phyloP scores from a whole-genome alignment of 2,113 vertebrate genomes.

The Oplegnathus fasciatus region DNA sequence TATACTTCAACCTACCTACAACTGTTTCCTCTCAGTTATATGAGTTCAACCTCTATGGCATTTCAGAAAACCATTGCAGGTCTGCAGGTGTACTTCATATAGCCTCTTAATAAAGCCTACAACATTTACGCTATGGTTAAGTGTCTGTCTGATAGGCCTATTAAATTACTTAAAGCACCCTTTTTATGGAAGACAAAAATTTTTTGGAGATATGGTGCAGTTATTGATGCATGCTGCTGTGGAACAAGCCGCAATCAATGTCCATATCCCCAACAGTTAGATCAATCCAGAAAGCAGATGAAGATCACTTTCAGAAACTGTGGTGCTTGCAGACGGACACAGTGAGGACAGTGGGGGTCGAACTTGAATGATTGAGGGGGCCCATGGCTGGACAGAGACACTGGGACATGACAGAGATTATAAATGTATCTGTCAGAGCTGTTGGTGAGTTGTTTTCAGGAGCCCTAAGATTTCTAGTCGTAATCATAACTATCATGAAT shows the following conservation, averaged over 20 bases:
- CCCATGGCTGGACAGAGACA: too few relatives aligned
- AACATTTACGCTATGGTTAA: background rate
- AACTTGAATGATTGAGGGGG: too few relatives aligned
- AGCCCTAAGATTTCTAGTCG: background rate
- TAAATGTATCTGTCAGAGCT: background rate
- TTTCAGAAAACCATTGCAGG: background rate
- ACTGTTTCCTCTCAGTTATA: background rate
- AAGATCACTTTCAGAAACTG: constrained; percentile 18
- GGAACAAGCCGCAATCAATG: constrained; percentile 30
- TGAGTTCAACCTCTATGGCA: background rate
- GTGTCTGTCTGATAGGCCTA: background rate
- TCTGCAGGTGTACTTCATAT: background rate
- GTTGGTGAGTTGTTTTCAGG: background rate
- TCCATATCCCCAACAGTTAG: constrained; percentile 2
- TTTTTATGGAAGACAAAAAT: background rate
- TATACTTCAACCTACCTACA: background rate
- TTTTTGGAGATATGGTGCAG: background rate
- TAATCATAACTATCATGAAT: background rate
- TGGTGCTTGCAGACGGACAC: background rate
- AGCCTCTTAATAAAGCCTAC: background rate
- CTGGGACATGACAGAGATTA: too few relatives aligned
- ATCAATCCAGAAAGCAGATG: constrained; percentile 21
- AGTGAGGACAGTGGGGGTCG: background rate
- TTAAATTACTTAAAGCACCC: background rate
- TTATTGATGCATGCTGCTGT: constrained; percentile 19